These are phyloP conservation scores for Lithophane leautieri DNA, from an alignment of 2,888 invertebrate species.

Conservation along the genomic window DNA sequence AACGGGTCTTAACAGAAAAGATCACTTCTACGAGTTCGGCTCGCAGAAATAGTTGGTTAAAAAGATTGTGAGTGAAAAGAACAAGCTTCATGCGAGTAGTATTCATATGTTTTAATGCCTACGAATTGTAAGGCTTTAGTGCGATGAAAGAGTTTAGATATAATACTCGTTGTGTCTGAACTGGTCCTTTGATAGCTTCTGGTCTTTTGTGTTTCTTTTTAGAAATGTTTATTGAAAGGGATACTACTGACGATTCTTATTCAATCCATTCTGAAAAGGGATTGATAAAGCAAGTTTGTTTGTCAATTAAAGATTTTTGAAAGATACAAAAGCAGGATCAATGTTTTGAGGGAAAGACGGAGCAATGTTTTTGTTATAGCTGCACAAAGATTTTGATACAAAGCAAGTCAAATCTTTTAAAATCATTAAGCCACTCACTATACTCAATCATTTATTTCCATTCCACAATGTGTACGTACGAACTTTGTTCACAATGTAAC, in stretches of 20 bases:
- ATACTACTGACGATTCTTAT: background rate
- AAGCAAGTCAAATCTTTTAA: constrained; percentile 6
- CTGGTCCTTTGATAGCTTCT: constrained; percentile 18
- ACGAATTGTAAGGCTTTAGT: constrained; percentile 24
- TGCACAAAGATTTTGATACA: background rate
- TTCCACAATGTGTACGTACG: background rate
- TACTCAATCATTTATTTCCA: background rate
- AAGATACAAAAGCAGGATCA: background rate
- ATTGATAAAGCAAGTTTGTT: constrained; percentile 4
- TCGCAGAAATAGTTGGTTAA: constrained; percentile 32
- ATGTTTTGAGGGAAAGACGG: background rate
- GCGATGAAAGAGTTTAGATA: constrained; percentile 16
- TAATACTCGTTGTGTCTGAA: constrained; percentile 17
- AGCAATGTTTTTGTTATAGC: background rate
- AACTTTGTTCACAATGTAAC: background rate
- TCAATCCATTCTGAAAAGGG: background rate
- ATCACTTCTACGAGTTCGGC: constrained; percentile 21
- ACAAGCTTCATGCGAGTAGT: constrained; percentile 24
- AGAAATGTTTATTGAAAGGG: constrained; percentile 13
- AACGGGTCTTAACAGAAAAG: background rate
- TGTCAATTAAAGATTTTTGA: constrained; percentile 1
- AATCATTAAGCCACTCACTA: constrained; percentile 7
- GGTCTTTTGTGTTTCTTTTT: constrained; percentile 11
- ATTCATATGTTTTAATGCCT: constrained; percentile 26
- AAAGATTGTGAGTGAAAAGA: constrained; percentile 37